phyloP scores from a whole-genome alignment of 2,888 invertebrate genomes.

The Zaprionus lineosus region DNA sequence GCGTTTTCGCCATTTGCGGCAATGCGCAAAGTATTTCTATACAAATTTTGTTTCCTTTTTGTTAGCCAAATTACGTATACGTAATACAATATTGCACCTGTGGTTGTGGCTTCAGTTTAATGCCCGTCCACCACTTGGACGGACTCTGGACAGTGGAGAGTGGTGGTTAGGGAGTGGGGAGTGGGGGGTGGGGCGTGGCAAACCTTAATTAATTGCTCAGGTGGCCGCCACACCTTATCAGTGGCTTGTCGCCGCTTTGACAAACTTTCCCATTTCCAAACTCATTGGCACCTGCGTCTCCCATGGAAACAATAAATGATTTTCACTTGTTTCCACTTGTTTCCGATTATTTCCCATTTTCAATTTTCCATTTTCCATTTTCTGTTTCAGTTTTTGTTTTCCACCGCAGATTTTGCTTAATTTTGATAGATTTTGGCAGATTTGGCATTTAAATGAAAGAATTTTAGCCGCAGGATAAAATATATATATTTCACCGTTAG shows the following conservation, averaged over 20 bases:
- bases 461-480: background rate
- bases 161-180: too few relatives aligned
- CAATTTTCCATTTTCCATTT: conserved; percentile 14
- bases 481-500: background rate
- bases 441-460: background rate
- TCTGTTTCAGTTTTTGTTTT: too few relatives aligned
- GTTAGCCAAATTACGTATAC: conserved; percentile 55
- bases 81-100: conserved; percentile 49
- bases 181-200: conserved; percentile 20
- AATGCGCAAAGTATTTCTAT: conserved; percentile 43
- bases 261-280: conserved; percentile 44
- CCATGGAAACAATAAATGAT: conserved; percentile 55
- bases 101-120: too few relatives aligned
- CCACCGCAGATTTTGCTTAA: too few relatives aligned
- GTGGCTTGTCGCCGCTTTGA: background rate
- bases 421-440: too few relatives aligned
- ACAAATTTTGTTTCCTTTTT: background rate
- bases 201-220: conserved; percentile 59
- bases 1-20: conserved; percentile 14
- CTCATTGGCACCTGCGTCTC: conserved; percentile 30
- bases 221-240: conserved; percentile 24
- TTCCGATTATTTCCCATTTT: background rate
- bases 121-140: too few relatives aligned
- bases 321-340: conserved; percentile 19
- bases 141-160: too few relatives aligned